Evolutionary conservation across 2,113 vertebrate species (phyloP).

Genomic region (Collichthys lucidus): DNA sequence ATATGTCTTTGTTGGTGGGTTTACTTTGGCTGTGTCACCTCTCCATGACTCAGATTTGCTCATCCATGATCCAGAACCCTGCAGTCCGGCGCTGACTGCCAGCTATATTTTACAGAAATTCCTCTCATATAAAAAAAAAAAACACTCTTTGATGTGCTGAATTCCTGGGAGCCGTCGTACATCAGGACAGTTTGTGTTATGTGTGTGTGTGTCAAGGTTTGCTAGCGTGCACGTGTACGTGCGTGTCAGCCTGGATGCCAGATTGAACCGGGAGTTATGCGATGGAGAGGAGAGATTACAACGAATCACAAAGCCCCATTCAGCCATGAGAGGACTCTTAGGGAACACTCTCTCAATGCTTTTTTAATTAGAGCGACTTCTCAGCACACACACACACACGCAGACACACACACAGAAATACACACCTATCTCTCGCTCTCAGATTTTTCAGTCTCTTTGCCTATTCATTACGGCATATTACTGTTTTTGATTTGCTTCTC

Average conservation of each 20-base stretch:
- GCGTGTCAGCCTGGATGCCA: conserved; percentile 64
- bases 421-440: neutral
- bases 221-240: conserved; percentile 36
- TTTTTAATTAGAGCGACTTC: conserved; percentile 76
- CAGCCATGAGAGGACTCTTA: conserved; percentile 73
- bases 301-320: conserved; percentile 78
- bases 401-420: neutral
- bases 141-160: conserved; percentile 60
- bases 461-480: conserved; percentile 50
- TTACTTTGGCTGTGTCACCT: conserved; percentile 6
- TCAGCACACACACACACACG: conserved; percentile 29
- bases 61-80: conserved; percentile 21
- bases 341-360: conserved; percentile 71
- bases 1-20: conserved; percentile 22
- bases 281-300: conserved; percentile 80
- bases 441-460: conserved; percentile 31
- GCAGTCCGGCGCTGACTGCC: conserved; percentile 24
- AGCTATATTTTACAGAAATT: conserved; percentile 49
- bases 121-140: conserved; percentile 17
- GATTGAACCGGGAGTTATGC: conserved; percentile 72
- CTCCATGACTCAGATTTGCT: conserved; percentile 17
- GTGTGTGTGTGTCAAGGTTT: conserved; percentile 45
- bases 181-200: conserved; percentile 4
- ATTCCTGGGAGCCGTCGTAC: conserved; percentile 55
- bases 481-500: conserved; percentile 52